Evolutionary conservation across 2,113 vertebrate species (phyloP).

Genomic region (Paradisaea rubra): DNA sequence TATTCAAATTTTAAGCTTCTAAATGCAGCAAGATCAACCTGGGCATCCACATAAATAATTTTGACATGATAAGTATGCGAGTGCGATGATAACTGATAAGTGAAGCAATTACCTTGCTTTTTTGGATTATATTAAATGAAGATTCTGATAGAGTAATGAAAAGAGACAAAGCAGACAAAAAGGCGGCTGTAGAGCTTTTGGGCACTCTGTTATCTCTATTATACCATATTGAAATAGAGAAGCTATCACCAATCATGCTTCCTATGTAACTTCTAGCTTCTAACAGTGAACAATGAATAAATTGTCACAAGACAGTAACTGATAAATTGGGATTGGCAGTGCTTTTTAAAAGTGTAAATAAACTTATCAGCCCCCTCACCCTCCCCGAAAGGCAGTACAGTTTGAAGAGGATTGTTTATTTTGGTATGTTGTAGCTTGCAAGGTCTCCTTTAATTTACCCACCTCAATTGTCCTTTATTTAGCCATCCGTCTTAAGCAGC

Average conservation of each 20-base stretch:
- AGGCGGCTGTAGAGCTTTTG: constrained; percentile 79
- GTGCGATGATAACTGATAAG: constrained; percentile 83
- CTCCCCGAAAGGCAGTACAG: constrained; percentile 53
- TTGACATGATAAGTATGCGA: constrained; percentile 83
- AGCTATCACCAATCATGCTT: constrained; percentile 83
- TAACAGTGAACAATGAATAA: constrained; percentile 83
- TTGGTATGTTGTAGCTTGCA: neutral
- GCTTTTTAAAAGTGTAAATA: constrained; percentile 79
- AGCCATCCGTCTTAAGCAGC: constrained; percentile 34
- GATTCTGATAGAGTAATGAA: constrained; percentile 86
- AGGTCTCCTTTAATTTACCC: constrained; percentile 47
- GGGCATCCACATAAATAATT: constrained; percentile 86
- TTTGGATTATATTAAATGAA: constrained; percentile 87
- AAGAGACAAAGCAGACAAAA: constrained; percentile 85
- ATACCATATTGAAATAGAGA: constrained; percentile 84
- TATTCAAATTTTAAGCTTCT: constrained; percentile 81
- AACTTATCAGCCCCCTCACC: constrained; percentile 67
- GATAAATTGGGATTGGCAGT: constrained; percentile 83
- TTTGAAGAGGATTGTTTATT: constrained; percentile 59
- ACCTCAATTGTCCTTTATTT: constrained; percentile 52
- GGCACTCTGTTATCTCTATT: constrained; percentile 83
- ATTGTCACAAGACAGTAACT: constrained; percentile 83
- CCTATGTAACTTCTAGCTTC: constrained; percentile 80
- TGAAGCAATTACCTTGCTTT: constrained; percentile 85
- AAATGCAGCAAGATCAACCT: constrained; percentile 79